A percentile compares a stretch with the other conserved stretches of the same genome.
Evolutionary conservation across 2,113 vertebrate species (phyloP).

Genomic region (Brienomyrus brachyistius): DNA sequence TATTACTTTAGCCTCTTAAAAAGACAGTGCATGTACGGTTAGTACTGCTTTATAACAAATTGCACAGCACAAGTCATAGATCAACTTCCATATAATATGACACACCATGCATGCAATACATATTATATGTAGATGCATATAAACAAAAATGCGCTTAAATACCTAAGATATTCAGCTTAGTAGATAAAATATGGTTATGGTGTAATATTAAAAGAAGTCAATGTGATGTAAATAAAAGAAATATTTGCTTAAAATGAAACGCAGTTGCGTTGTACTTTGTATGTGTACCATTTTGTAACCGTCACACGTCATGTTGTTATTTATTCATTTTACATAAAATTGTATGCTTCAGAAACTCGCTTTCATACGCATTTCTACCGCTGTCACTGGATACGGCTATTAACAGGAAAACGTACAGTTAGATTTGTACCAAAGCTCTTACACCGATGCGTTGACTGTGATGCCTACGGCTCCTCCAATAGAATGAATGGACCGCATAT

Average conservation of each 20-base stretch:
- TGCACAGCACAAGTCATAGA: not conserved
- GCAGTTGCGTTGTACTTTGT: not conserved
- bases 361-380: not conserved
- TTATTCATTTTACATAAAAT: not conserved
- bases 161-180: not conserved
- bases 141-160: not conserved
- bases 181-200: not conserved
- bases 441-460: not conserved
- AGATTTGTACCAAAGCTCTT: not conserved
- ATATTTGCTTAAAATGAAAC: not conserved
- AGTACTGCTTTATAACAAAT: not conserved
- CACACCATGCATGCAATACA: not conserved
- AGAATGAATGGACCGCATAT: slow-evolving; percentile 82
- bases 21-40: not conserved
- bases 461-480: slow-evolving; percentile 51
- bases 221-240: not conserved
- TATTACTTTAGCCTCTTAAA: slow-evolving; percentile 10
- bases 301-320: not conserved
- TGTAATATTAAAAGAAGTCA: not conserved
- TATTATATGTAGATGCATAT: not conserved
- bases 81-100: not conserved
- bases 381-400: not conserved
- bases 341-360: not conserved
- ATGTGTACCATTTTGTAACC: not conserved
- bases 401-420: not conserved